Percentiles rank a stretch among this genome's conserved stretches.
Evolutionary conservation across 2,888 invertebrate genomes (phyloP).

Genomic region (Drosophila multiciliata): DNA sequence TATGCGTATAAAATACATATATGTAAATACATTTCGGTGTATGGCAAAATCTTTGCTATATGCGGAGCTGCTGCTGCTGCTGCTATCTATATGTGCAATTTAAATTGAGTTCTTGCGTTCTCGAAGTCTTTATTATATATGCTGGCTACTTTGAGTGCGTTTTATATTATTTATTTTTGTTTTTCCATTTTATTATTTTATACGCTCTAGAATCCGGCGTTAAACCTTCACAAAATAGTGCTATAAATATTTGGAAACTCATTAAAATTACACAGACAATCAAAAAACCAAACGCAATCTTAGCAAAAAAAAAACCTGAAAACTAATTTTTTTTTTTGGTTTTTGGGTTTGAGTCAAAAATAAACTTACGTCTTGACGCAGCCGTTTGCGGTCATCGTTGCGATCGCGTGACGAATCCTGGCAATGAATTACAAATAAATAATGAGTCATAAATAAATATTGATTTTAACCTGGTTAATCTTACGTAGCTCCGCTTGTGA

Average conservation of each 20-base stretch:
- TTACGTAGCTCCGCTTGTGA: conserved; percentile 84
- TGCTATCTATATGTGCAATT: conserved; percentile 41
- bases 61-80: conserved; percentile 47
- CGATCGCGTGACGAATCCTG: conserved; percentile 84
- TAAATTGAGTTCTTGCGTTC: conserved; percentile 48
- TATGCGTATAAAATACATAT: conserved; percentile 29
- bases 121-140: conserved; percentile 55
- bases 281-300: conserved; percentile 25
- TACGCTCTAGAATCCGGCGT: conserved; percentile 69
- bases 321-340: conserved; percentile 13
- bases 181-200: conserved; percentile 38
- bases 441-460: conserved; percentile 4
- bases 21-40: conserved; percentile 30
- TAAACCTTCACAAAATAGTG: conserved; percentile 73
- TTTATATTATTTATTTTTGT: conserved; percentile 10
- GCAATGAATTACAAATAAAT: conserved; percentile 1
- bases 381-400: conserved; percentile 83
- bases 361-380: conserved; percentile 84
- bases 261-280: conserved; percentile 72
- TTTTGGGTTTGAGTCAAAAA: conserved; percentile 29
- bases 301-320: conserved; percentile 47
- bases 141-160: conserved; percentile 69
- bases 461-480: conserved; percentile 16
- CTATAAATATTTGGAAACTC: conserved; percentile 77
- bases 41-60: conserved; percentile 56